A percentile compares a stretch with the other conserved stretches of the same genome.
Evolutionary conservation across 2,113 vertebrate genomes (phyloP).

Genomic region (Numenius arquata): DNA sequence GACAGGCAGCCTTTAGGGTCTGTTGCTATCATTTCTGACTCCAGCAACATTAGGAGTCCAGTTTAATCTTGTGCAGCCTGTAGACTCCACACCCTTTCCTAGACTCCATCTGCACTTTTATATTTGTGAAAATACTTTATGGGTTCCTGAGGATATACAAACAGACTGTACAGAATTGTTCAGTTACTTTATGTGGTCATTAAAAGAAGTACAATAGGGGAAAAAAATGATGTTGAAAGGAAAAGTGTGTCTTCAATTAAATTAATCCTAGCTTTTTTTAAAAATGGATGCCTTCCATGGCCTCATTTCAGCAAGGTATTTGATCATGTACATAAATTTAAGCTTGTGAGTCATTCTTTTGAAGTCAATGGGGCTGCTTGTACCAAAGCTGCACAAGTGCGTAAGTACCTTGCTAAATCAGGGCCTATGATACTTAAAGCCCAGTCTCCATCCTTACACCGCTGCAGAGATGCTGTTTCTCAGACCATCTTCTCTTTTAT

Average conservation of each 20-base stretch:
- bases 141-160: slow-evolving; percentile 9
- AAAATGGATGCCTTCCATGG: slow-evolving; percentile 42
- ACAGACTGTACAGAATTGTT: slow-evolving; percentile 11
- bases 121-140: slow-evolving; percentile 30
- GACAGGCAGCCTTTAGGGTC: slow-evolving; percentile 68
- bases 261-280: slow-evolving; percentile 2
- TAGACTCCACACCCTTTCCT: slow-evolving; percentile 30
- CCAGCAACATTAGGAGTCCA: slow-evolving; percentile 19
- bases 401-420: slow-evolving; percentile 14
- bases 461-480: not conserved
- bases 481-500: slow-evolving; percentile 15
- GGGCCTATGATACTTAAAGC: not conserved
- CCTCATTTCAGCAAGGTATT: slow-evolving; percentile 51
- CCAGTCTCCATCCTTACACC: not conserved
- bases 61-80: slow-evolving; percentile 26
- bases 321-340: slow-evolving; percentile 58
- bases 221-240: slow-evolving; percentile 33
- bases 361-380: slow-evolving; percentile 26
- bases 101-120: slow-evolving; percentile 7
- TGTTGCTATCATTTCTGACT: slow-evolving; percentile 44
- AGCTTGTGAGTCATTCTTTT: slow-evolving; percentile 60
- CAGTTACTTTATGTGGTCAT: slow-evolving; percentile 41
- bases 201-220: slow-evolving; percentile 26
- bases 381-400: slow-evolving; percentile 3
- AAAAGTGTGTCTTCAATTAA: slow-evolving; percentile 34